Conservation (phyloP, 2,797 vertebrate species). For the Fistularia tabacaria region DNA sequence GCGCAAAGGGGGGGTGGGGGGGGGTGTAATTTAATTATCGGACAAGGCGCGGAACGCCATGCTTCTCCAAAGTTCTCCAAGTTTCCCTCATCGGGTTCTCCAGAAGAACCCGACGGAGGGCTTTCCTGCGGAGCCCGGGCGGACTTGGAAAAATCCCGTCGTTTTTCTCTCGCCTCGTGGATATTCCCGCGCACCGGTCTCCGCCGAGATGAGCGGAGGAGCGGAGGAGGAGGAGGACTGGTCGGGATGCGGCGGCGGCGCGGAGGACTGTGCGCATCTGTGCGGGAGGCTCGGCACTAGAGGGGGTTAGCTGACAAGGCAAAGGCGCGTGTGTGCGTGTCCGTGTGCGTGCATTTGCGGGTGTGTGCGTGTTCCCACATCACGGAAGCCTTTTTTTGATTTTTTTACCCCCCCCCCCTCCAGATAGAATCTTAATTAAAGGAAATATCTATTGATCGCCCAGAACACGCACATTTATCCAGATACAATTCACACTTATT, state of each 20-base stretch:
- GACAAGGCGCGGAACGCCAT: conserved; percentile 7
- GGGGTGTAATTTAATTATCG: conserved; percentile 11
- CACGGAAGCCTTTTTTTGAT: no score
- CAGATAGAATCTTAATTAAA: no score
- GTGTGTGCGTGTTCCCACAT: conserved; percentile 16
- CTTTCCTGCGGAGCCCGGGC: no score
- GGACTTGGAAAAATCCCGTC: no score
- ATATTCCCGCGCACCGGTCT: conserved; percentile 14
- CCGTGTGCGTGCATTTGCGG: conserved; percentile 51
- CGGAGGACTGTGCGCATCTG: conserved; percentile 64
- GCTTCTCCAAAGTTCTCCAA: conserved; percentile 50
- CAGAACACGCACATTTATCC: no score
- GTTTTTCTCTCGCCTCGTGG: background rate
- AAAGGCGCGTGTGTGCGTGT: conserved; percentile 50
- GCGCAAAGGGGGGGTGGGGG: conserved; percentile 10
- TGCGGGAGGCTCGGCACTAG: conserved; percentile 72
- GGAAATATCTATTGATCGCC: no score
- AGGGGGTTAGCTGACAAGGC: conserved; percentile 77
- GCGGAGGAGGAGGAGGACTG: conserved; percentile 27
- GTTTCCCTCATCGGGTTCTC: conserved; percentile 4
- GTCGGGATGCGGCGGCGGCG: conserved; percentile 1
- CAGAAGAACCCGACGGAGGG: background rate
- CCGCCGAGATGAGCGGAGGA: conserved; percentile 22
- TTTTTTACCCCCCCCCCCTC: no score
- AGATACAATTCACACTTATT: no score